Conservation (phyloP, 2,888 invertebrate genomes). For the Andrena bicolor region DNA sequence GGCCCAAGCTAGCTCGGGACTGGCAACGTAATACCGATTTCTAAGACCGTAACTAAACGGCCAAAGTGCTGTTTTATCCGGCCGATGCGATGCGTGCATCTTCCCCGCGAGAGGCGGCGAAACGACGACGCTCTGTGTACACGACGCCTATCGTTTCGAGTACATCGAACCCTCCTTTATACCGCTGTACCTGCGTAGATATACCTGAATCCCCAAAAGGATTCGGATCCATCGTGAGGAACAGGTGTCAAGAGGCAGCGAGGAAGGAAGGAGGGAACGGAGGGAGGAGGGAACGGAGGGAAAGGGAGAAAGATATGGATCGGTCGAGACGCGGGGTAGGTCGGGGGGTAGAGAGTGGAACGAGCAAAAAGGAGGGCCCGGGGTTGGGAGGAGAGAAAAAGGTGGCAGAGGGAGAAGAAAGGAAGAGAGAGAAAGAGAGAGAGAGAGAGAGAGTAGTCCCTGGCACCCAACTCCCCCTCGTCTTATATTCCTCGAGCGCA, state of each 20-base stretch:
- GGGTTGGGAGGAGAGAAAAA: constrained; percentile 36
- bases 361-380: constrained; percentile 4
- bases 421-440: constrained; percentile 29
- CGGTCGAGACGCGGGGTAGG: constrained; percentile 40
- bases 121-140: constrained; percentile 21
- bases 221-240: constrained; percentile 70
- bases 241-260: constrained; percentile 75
- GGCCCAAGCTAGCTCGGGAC: constrained; percentile 6
- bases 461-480: constrained; percentile 72
- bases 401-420: constrained; percentile 42
- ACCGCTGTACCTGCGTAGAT: constrained; percentile 61
- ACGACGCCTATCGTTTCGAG: constrained; percentile 48
- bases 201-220: constrained; percentile 72
- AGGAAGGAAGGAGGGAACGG: constrained; percentile 12
- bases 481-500: constrained; percentile 73
- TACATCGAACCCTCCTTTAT: constrained; percentile 64
- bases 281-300: constrained; percentile 20
- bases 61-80: constrained; percentile 35
- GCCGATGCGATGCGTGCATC: neutral
- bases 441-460: constrained; percentile 49
- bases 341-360: constrained; percentile 15
- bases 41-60: constrained; percentile 46
- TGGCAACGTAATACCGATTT: constrained; percentile 44
- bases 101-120: neutral
- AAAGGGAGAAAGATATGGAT: constrained; percentile 51